These are phyloP conservation scores for Bruchidius siliquastri DNA, from an alignment of 2,888 invertebrate genomes.

Conservation along the genomic window DNA sequence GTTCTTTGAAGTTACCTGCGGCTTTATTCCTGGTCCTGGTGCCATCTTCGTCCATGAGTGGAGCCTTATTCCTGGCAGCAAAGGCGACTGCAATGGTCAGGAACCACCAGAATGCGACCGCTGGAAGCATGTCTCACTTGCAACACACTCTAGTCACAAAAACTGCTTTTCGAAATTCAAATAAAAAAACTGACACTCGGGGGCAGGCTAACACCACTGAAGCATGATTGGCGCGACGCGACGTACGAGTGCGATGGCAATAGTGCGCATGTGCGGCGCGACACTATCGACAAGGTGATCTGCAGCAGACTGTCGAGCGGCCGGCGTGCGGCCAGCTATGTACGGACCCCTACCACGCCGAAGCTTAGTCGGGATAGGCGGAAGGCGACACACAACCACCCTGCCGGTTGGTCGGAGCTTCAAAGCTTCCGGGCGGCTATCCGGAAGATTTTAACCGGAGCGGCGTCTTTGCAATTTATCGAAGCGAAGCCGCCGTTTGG, in stretches of 20 bases:
- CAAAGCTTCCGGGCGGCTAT: not conserved
- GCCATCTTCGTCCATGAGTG: constrained; percentile 38
- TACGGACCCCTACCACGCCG: not conserved
- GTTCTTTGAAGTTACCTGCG: constrained; percentile 33
- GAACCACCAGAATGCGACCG: not conserved
- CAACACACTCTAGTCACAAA: not conserved
- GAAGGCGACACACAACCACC: not conserved
- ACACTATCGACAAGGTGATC: not conserved
- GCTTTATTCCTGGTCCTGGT: constrained; percentile 38
- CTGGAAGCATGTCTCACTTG: not conserved
- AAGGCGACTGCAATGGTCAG: constrained; percentile 5
- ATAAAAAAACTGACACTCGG: not conserved
- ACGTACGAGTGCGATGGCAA: not conserved
- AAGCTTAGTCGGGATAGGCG: not conserved
- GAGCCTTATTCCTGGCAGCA: constrained; percentile 35
- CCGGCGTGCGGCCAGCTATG: not conserved
- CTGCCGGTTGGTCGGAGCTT: not conserved
- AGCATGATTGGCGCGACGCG: not conserved
- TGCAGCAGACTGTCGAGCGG: not conserved
- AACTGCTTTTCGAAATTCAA: not conserved
- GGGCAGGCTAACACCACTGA: not conserved
- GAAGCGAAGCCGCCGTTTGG: not conserved
- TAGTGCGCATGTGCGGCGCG: not conserved
- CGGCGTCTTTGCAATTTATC: not conserved
- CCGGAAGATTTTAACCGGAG: not conserved